Evolutionary conservation across 2,797 vertebrate species (phyloP).

Genomic region (Ctenosaura bakeri): DNA sequence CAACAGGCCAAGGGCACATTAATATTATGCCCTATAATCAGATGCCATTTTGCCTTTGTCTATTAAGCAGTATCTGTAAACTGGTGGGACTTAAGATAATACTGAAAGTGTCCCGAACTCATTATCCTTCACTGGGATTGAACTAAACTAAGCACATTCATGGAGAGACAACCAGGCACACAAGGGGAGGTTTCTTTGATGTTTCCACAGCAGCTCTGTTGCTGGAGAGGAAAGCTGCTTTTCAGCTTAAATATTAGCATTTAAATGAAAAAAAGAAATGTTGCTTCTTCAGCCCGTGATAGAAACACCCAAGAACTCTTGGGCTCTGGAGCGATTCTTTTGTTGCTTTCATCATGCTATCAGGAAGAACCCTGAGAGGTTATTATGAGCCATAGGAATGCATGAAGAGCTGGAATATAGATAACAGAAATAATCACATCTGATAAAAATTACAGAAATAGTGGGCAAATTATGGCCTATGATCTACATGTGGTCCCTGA

Average conservation of each 20-base stretch:
- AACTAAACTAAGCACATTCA: not conserved
- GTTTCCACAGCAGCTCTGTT: not conserved
- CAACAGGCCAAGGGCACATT: not conserved
- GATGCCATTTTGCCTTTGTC: not conserved
- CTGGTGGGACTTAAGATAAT: not conserved
- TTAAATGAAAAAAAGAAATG: not conserved
- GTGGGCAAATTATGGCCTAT: too few relatives aligned
- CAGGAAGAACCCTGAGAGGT: not conserved
- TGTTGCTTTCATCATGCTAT: not conserved
- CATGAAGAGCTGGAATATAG: not conserved
- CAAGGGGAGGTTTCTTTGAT: not conserved
- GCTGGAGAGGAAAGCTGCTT: not conserved
- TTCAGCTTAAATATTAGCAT: not conserved
- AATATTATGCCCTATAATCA: not conserved
- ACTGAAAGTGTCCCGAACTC: not conserved
- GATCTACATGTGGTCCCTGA: too few relatives aligned
- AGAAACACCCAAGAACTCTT: not conserved
- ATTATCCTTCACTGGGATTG: not conserved
- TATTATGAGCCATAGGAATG: not conserved
- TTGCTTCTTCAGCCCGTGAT: not conserved
- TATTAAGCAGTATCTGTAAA: not conserved
- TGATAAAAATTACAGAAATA: not conserved
- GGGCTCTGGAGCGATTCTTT: not conserved
- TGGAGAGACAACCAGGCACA: not conserved
- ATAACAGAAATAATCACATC: slow-evolving; percentile 11